Evolutionary conservation across 2,888 invertebrate species (phyloP).

Genomic region (Aleiodes testaceus): DNA sequence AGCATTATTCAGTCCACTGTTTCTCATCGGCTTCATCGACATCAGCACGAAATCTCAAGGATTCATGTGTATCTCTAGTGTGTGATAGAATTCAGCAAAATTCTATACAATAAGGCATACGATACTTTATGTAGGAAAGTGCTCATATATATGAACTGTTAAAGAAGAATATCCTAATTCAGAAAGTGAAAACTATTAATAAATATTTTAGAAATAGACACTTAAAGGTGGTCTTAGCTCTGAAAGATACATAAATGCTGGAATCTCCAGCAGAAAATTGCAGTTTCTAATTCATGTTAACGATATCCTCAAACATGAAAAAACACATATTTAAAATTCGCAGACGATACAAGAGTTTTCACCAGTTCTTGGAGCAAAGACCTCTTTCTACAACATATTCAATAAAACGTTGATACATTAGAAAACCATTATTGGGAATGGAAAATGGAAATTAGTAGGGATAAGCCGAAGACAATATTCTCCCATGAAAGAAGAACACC

Average conservation of each 20-base stretch:
- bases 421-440: conserved; percentile 31
- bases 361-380: conserved; percentile 23
- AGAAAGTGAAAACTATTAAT: conserved; percentile 40
- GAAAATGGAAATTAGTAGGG: conserved; percentile 46
- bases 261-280: conserved; percentile 47
- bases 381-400: background rate
- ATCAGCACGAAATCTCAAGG: too few relatives aligned
- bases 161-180: too few relatives aligned
- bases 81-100: too few relatives aligned
- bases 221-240: conserved; percentile 42
- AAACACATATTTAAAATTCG: conserved; percentile 24
- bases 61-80: too few relatives aligned
- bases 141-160: too few relatives aligned
- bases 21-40: too few relatives aligned
- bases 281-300: conserved; percentile 47
- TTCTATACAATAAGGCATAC: too few relatives aligned
- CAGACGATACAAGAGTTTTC: conserved; percentile 39
- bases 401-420: conserved; percentile 20
- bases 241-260: conserved; percentile 41
- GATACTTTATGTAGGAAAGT: too few relatives aligned
- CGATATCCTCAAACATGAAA: conserved; percentile 45
- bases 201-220: conserved; percentile 44
- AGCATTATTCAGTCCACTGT: too few relatives aligned
- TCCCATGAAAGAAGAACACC: conserved; percentile 16
- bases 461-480: conserved; percentile 50